phyloP scores from a whole-genome alignment of 2,113 vertebrate species.

The Zosterops borbonicus region DNA sequence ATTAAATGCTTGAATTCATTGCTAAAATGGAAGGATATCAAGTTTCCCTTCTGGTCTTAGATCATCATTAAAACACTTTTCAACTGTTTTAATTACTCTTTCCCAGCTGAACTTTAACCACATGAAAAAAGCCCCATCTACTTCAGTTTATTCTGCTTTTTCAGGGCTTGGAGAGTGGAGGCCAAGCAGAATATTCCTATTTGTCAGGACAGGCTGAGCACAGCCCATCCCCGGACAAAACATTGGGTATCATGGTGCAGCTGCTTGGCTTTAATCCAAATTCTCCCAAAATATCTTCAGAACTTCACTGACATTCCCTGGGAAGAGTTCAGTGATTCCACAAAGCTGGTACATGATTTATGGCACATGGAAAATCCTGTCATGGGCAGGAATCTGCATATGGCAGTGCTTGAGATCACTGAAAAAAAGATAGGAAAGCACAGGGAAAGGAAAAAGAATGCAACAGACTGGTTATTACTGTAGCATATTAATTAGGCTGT shows the following conservation, averaged over 20 bases:
- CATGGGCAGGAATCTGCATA: neutral
- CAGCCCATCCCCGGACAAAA: neutral
- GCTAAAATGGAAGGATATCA: neutral
- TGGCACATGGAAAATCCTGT: neutral
- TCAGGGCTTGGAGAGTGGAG: neutral
- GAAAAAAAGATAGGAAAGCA: neutral
- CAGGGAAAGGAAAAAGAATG: neutral
- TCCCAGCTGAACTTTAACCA: neutral
- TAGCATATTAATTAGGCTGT: neutral
- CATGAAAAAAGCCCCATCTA: neutral
- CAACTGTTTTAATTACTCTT: neutral
- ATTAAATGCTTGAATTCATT: neutral
- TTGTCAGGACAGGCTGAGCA: neutral
- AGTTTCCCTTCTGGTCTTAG: neutral
- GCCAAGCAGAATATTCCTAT: neutral
- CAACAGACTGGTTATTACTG: neutral
- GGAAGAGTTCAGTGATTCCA: neutral
- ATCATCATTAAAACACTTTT: neutral
- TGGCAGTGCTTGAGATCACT: neutral
- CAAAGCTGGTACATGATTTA: constrained; percentile 26
- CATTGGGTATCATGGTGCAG: neutral
- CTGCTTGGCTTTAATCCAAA: neutral
- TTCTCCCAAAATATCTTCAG: neutral
- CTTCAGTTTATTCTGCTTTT: neutral
- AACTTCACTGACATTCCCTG: neutral